These are phyloP conservation scores for Psittacara wagleri DNA, from an alignment of 2,113 vertebrate genomes.

Conservation along the genomic window DNA sequence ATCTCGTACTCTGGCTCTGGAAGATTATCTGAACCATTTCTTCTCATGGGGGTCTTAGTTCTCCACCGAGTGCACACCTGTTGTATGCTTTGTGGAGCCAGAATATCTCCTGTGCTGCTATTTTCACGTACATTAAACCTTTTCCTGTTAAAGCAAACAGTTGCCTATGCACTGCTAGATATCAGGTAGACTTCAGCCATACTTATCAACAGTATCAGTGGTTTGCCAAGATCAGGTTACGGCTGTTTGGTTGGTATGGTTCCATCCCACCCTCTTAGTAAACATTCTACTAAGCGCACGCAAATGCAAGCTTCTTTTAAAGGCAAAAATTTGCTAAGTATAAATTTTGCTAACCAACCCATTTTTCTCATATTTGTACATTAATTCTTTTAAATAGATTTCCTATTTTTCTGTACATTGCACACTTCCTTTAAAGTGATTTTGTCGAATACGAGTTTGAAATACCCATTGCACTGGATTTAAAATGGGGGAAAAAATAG, in stretches of 20 bases:
- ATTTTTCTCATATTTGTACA: not conserved
- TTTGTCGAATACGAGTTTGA: not conserved
- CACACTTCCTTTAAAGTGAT: not conserved
- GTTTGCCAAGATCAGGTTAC: not conserved
- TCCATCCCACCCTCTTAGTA: not conserved
- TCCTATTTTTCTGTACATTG: not conserved
- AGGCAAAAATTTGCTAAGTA: not conserved
- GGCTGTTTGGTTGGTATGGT: not conserved
- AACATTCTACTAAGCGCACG: not conserved
- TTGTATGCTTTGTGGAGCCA: not conserved
- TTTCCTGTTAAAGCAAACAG: not conserved
- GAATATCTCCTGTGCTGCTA: not conserved
- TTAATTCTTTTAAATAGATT: not conserved
- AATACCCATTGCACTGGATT: not conserved
- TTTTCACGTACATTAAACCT: not conserved
- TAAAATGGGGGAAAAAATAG: not conserved
- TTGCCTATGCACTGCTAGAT: not conserved
- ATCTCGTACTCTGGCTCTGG: not conserved
- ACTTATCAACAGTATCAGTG: not conserved
- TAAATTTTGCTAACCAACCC: not conserved
- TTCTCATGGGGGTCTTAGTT: not conserved
- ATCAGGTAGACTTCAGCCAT: not conserved
- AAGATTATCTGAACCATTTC: not conserved
- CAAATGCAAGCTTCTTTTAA: not conserved
- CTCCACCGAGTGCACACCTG: not conserved